A percentile compares a stretch with the other conserved stretches of the same genome.
phyloP scores from a whole-genome alignment of 2,113 vertebrate genomes.

The Agelaius phoeniceus region DNA sequence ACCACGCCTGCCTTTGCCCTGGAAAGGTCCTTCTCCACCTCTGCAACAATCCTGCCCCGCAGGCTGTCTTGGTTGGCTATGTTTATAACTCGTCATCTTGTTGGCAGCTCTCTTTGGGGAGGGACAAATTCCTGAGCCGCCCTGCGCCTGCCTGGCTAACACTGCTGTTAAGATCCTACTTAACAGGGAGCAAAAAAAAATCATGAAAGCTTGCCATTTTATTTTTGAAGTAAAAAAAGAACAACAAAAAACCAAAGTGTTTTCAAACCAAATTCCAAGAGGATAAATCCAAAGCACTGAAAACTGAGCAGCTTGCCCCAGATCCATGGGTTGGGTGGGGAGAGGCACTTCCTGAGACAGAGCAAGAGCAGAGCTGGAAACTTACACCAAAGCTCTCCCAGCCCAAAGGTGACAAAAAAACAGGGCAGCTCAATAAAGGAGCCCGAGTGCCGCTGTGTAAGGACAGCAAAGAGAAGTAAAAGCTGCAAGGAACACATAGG shows the following conservation, averaged over 20 bases:
- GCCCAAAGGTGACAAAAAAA: not conserved
- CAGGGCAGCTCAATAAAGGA: not conserved
- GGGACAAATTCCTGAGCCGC: constrained; percentile 38
- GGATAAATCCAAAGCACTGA: not conserved
- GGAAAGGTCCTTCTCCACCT: constrained; percentile 2
- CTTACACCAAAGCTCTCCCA: not conserved
- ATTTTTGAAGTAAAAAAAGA: not conserved
- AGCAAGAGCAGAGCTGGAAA: not conserved
- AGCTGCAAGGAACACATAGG: not conserved
- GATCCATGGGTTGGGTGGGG: not conserved
- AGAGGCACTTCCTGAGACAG: not conserved
- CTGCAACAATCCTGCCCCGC: not conserved
- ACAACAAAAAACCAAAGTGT: not conserved
- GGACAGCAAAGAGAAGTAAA: not conserved
- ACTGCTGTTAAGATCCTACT: not conserved
- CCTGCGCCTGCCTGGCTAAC: not conserved
- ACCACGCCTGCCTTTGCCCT: not conserved
- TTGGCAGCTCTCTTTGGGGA: constrained; percentile 34
- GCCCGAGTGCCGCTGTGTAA: rapidly evolving
- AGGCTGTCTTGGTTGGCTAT: constrained; percentile 30
- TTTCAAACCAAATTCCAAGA: not conserved
- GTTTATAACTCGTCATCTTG: constrained; percentile 8
- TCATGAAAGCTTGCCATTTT: not conserved
- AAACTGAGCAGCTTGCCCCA: not conserved
- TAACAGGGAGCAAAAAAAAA: not conserved